Conservation (phyloP, 2,113 vertebrate genomes). For the Camelus bactrianus region DNA sequence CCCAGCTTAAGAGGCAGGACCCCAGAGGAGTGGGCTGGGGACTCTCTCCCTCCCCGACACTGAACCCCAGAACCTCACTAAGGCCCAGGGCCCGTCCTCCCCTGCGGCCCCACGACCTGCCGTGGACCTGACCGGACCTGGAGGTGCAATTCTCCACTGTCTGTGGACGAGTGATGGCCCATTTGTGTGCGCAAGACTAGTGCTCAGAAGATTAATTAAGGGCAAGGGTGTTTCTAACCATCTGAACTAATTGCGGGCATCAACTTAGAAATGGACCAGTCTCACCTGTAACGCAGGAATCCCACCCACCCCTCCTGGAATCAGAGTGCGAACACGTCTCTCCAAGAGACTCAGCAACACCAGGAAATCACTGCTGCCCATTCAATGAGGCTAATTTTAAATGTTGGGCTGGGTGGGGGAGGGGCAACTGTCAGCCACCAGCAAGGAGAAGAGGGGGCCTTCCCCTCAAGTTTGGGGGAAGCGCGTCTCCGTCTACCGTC, state of each 20-base stretch:
- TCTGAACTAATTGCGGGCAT: constrained; percentile 66
- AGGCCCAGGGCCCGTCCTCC: not conserved
- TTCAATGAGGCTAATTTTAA: constrained; percentile 26
- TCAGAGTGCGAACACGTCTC: constrained; percentile 55
- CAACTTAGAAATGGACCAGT: constrained; percentile 62
- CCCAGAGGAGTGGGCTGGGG: too few relatives aligned
- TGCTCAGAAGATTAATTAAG: constrained; percentile 74
- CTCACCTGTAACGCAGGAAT: constrained; percentile 62
- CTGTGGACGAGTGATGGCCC: not conserved
- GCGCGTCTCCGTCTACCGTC: too few relatives aligned
- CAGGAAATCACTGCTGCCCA: not conserved
- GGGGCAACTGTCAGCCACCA: not conserved
- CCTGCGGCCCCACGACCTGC: fast-evolving
- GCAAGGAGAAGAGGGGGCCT: not conserved
- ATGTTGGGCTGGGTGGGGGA: not conserved
- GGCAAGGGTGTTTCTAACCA: constrained; percentile 65
- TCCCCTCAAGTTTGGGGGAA: not conserved
- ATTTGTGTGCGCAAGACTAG: constrained; percentile 60
- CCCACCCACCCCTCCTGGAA: constrained; percentile 48
- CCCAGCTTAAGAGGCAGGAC: not conserved
- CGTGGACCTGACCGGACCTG: not conserved
- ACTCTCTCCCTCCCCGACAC: not conserved
- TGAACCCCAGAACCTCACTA: not conserved
- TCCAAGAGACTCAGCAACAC: not conserved
- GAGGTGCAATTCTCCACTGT: not conserved